Evolutionary conservation across 2,113 vertebrate genomes (phyloP).

Genomic region (Carassius gibelio): DNA sequence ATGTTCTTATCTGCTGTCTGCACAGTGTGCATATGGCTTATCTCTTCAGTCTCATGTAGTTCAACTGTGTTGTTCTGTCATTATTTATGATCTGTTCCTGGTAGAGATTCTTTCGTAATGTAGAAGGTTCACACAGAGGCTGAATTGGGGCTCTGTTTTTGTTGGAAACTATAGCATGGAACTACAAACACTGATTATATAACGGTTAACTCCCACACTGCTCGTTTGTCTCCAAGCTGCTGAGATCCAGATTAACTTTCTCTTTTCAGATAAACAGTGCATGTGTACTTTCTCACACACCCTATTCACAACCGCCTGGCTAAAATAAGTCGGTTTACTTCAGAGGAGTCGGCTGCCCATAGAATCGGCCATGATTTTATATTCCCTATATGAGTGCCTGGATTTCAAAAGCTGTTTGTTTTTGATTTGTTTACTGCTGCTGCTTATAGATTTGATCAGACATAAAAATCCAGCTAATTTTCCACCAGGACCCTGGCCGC

Average conservation of each 20-base stretch:
- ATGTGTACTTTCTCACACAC: neutral
- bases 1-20: neutral
- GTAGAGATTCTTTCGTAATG: neutral
- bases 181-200: neutral
- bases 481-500: slow-evolving; percentile 73
- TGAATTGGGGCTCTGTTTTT: neutral
- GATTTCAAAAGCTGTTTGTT: slow-evolving; percentile 54
- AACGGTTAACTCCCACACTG: neutral
- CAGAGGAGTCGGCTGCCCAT: neutral
- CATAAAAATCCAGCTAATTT: slow-evolving; percentile 68
- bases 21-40: neutral
- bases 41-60: neutral
- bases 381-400: slow-evolving; percentile 64
- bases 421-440: slow-evolving; percentile 48
- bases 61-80: neutral
- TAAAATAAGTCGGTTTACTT: neutral
- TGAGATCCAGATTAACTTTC: neutral
- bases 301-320: neutral
- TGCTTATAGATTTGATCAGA: slow-evolving; percentile 53
- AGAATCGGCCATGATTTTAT: slow-evolving; percentile 66
- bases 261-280: neutral
- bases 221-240: neutral
- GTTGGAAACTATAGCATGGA: neutral
- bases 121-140: slow-evolving; percentile 1
- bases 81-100: neutral